Evolutionary conservation across 1,140 invertebrate species (phyloP).

Genomic region (Thalassaphorura encarpata): DNA sequence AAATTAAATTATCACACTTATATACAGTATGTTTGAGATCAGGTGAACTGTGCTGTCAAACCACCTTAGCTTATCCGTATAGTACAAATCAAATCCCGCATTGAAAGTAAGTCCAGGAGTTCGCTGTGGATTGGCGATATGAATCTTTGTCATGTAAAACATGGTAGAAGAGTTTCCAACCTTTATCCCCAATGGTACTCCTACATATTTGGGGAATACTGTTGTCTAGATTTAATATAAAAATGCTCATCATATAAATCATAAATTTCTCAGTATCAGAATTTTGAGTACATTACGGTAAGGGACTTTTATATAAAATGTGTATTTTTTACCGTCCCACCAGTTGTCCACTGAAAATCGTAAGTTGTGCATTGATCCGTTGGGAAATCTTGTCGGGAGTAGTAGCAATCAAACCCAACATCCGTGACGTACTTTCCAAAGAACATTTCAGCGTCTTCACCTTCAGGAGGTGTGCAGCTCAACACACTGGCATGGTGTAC

Average conservation of each 20-base stretch:
- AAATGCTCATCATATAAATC: background rate
- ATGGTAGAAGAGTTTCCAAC: background rate
- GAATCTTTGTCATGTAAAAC: slow-evolving; percentile 57
- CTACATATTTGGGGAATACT: background rate
- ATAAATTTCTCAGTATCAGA: background rate
- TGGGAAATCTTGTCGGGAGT: background rate
- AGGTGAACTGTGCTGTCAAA: too few relatives aligned
- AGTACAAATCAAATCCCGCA: background rate
- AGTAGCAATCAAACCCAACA: background rate
- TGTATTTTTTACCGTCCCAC: background rate
- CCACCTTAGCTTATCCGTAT: background rate
- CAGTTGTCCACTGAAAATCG: background rate
- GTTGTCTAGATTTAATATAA: background rate
- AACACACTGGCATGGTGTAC: background rate
- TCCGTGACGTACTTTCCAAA: background rate
- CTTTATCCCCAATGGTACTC: background rate
- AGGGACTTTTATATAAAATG: too few relatives aligned
- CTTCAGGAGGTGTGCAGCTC: background rate
- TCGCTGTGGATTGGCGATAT: slow-evolving; percentile 47
- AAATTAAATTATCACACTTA: too few relatives aligned
- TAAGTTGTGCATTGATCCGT: background rate
- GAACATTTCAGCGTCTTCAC: background rate
- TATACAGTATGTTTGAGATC: too few relatives aligned
- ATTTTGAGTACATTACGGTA: too few relatives aligned
- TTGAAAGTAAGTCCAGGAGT: background rate